Evolutionary conservation across 2,888 invertebrate genomes (phyloP), one percentile per base, ranked within the genome.

Genomic region (Phaonia tiefii): DNA sequence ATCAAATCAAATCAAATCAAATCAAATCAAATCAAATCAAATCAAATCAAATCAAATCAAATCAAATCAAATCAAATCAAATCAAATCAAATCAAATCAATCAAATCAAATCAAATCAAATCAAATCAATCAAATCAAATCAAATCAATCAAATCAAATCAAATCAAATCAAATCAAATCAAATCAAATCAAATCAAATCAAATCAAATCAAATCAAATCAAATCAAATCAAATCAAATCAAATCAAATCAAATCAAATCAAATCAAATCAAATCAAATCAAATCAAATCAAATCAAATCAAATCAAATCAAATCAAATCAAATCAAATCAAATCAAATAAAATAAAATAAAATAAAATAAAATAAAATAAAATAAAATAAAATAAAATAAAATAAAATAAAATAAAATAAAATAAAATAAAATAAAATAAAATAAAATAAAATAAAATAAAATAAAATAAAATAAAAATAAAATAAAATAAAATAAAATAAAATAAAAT

Each of bases 131-230:
- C n/a, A n/a, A n/a, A n/a, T n/a, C n/a, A n/a, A n/a, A n/a, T n/a
- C n/a, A n/a, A n/a, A n/a, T n/a, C n/a, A n/a, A n/a, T n/a, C n/a
- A n/a, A n/a, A n/a, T n/a, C n/a, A n/a, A n/a, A 46, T 46, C 46
- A 46, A 46, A 46, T 46, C 46, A 46, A 46, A 46, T 46, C 46
- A 46, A 46, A 46, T 46, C 46, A 46, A 46, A 46, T 46, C 46
- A 46, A 46, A 46, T 46, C 46, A 46, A 46, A 46, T 46, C 46
- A 46, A 46, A 46, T 46, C 46, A 46, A 46, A 46, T 46, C 46
- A 46, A 46, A 46, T 46, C 46, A 46, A 46, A 46, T 46, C 46
- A 46, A 46, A 46, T 46, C 46, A 46, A 46, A 46, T 46, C 46
- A 46, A 46, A 46, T 46, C 46, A 46, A 46, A 46, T 46, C 46